Percentiles rank a stretch among this genome's conserved stretches.
These are phyloP conservation scores for Papilio polytes DNA, from an alignment of 1,140 invertebrate genomes.

Conservation along the genomic window DNA sequence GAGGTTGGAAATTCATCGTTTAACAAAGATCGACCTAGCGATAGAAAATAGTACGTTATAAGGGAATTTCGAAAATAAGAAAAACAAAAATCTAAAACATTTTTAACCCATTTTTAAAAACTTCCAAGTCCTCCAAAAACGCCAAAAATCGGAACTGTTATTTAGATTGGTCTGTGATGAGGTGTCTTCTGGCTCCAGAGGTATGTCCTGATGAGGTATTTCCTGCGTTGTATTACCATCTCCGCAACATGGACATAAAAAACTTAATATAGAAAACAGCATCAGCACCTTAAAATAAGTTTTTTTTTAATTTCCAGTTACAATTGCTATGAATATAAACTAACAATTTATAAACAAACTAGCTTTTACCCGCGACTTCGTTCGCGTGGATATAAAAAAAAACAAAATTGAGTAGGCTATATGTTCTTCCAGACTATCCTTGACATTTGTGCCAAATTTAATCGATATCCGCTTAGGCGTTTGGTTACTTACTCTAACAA, in stretches of 20 bases:
- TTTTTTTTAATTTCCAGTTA: too few relatives aligned
- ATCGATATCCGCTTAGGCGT: too few relatives aligned
- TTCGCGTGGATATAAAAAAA: too few relatives aligned
- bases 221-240: not conserved
- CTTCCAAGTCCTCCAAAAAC: conserved; percentile 16
- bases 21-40: conserved; percentile 1
- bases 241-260: conserved; percentile 16
- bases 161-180: conserved; percentile 1
- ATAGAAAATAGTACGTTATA: not conserved
- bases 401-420: too few relatives aligned
- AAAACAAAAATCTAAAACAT: not conserved
- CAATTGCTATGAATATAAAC: too few relatives aligned
- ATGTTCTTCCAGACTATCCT: too few relatives aligned
- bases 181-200: not conserved
- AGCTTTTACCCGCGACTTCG: too few relatives aligned
- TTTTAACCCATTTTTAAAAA: conserved; percentile 25
- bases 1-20: not conserved
- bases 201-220: conserved; percentile 1
- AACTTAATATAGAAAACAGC: conserved; percentile 23
- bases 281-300: conserved; percentile 22
- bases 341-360: not conserved
- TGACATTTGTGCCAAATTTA: too few relatives aligned
- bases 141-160: not conserved
- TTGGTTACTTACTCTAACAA: too few relatives aligned
- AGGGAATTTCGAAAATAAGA: not conserved